Conservation (phyloP, 2,888 invertebrate genomes). For the Amiota mariae region DNA sequence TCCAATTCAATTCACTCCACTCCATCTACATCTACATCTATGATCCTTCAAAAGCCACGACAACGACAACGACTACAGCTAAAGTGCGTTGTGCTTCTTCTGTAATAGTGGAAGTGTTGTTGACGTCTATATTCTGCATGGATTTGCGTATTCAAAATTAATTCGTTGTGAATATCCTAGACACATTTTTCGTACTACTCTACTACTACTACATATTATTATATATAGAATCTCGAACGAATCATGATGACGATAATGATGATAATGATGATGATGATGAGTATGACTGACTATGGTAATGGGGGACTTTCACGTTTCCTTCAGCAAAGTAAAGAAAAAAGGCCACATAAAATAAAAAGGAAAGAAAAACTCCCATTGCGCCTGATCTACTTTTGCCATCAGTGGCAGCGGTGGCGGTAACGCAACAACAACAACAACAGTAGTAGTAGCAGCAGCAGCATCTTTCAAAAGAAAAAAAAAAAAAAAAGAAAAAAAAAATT, state of each 20-base stretch:
- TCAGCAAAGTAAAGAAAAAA: not conserved
- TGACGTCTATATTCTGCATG: constrained; percentile 23
- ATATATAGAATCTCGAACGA: too few species aligned
- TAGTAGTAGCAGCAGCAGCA: too few species aligned
- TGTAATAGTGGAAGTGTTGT: not conserved
- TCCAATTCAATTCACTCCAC: not conserved
- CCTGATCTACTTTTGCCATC: constrained; percentile 16
- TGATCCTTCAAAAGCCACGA: too few species aligned
- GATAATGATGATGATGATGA: too few species aligned
- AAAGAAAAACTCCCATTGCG: constrained; percentile 17
- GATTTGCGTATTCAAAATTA: constrained; percentile 66
- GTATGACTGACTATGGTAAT: too few species aligned
- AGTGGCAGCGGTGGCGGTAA: not conserved
- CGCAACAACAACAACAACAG: too few species aligned
- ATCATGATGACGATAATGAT: too few species aligned
- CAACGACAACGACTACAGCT: too few species aligned
- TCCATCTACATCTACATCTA: too few species aligned
- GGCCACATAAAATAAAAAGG: not conserved
- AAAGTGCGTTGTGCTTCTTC: too few species aligned
- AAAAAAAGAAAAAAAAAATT: too few species aligned
- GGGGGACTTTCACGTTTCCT: not conserved
- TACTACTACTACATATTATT: too few species aligned
- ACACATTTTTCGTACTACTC: constrained; percentile 57
- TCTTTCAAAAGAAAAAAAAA: not conserved
- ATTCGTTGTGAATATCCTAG: constrained; percentile 66